Base-by-base conservation (phyloP, 2,797 vertebrate species). In the Sebastiscus albofasciatus region DNA sequence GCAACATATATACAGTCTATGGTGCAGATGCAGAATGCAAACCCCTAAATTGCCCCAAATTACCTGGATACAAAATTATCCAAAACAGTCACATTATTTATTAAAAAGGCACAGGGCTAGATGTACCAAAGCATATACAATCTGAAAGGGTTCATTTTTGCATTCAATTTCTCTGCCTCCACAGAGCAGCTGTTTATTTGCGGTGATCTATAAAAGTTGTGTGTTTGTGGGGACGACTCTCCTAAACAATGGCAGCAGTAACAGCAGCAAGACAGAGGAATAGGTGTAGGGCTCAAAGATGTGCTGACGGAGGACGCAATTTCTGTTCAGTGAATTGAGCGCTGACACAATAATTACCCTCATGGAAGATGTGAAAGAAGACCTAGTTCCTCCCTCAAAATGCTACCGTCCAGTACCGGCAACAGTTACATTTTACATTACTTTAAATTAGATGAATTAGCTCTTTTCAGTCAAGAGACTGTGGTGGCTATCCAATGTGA, bases 161-260 rank as follows among this genome's bases (percentile, higher is more conserved):
- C 64, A 77, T 77, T 56, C 18, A 13, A 71, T 36, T 56, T 67
- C 6, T 75, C 55, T 39, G 12, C 72, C 79, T 81, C 33, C 36
- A 59, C 58, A 58, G 26, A 83, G 65, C 27, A 82, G 71, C 75
- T 81, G 77, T 65, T 83, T 11, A 84, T 82, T 78, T 83, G 39
- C 8, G 0, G 29, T 58, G 55, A 62, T 59, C 67, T 79, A 75
- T 75, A 71, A 85, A 82, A 77, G 22, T 46, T 42, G 33, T 65
- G 26, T 71, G 79, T 84, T 69, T 79, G 61, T 81, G 20, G 27
- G 22, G 24, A 73, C 0, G 16, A 59, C 26, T 66, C 70, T 87
- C 24, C 34, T 12, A 65, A 72, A 80, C 71, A 79, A 52, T 55
- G 26, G n/a, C 27, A 60, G 18, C 16, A 70, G 54, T 67, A 82